These are phyloP conservation scores for Drosophila birchii DNA, from an alignment of 2,888 invertebrate species.

Conservation along the genomic window DNA sequence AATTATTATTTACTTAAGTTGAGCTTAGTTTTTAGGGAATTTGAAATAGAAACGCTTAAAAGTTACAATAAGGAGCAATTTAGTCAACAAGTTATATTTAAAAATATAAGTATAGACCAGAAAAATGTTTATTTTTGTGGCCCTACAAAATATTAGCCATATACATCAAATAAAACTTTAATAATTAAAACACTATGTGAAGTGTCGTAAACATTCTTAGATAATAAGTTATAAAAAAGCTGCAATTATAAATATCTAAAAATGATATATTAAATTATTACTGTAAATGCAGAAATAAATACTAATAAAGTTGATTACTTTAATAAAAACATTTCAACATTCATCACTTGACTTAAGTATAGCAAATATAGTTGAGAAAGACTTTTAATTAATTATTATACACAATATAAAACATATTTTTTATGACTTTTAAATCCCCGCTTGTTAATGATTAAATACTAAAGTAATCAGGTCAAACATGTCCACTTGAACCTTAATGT, in stretches of 20 bases:
- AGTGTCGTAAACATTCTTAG: not conserved
- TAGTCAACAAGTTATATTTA: not conserved
- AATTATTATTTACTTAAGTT: not conserved
- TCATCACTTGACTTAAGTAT: not conserved
- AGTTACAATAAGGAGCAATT: not conserved
- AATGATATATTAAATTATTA: not conserved
- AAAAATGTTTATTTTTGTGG: not conserved
- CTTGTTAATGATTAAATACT: not conserved
- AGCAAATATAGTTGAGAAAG: not conserved
- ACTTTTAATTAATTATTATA: not conserved
- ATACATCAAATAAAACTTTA: not conserved
- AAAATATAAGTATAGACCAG: not conserved
- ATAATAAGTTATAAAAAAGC: not conserved
- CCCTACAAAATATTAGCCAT: not conserved
- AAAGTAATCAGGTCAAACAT: constrained; percentile 5
- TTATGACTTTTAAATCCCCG: not conserved
- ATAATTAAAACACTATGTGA: not conserved
- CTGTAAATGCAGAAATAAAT: not conserved
- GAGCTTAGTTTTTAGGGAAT: not conserved
- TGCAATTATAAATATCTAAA: too few species aligned
- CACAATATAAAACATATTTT: not conserved
- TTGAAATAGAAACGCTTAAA: not conserved
- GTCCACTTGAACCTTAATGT: constrained; percentile 1
- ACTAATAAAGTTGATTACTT: not conserved
- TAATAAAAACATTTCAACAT: not conserved